phyloP scores from a whole-genome alignment of 2,797 vertebrate species.

The Perdix hodgsoniae region DNA sequence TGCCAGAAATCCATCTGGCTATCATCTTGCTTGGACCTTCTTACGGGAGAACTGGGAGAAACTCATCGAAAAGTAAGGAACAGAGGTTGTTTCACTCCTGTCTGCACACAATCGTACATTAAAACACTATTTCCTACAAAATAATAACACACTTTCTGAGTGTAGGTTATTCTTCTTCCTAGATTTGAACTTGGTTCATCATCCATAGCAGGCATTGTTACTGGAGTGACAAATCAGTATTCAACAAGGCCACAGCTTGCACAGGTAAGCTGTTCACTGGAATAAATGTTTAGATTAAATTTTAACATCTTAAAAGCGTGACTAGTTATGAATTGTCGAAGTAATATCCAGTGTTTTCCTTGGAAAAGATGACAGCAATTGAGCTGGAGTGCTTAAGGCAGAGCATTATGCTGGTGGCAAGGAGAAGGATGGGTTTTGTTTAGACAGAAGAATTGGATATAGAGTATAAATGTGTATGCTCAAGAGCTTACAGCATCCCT shows the following conservation, averaged over 20 bases:
- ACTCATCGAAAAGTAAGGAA: slow-evolving; percentile 88
- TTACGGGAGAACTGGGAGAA: slow-evolving; percentile 87
- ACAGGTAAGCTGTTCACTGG: slow-evolving; percentile 79
- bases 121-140: neutral
- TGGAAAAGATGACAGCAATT: fast-evolving
- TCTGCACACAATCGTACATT: neutral
- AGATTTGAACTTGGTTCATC: slow-evolving; percentile 90
- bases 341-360: neutral
- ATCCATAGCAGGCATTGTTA: slow-evolving; percentile 83
- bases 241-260: slow-evolving; percentile 87
- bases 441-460: neutral
- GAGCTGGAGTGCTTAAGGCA: neutral
- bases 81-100: neutral
- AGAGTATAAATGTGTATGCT: neutral
- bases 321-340: neutral
- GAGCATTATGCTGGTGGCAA: neutral
- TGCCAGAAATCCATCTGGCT: slow-evolving; percentile 86
- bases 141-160: fast-evolving
- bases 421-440: neutral
- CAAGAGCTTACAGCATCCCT: fast-evolving
- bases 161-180: slow-evolving; percentile 10
- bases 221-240: slow-evolving; percentile 85
- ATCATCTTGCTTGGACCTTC: slow-evolving; percentile 89
- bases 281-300: neutral
- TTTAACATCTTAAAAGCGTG: neutral